Evolutionary conservation across 2,888 invertebrate genomes (phyloP).

Genomic region (Caenorhabditis panamensis): DNA sequence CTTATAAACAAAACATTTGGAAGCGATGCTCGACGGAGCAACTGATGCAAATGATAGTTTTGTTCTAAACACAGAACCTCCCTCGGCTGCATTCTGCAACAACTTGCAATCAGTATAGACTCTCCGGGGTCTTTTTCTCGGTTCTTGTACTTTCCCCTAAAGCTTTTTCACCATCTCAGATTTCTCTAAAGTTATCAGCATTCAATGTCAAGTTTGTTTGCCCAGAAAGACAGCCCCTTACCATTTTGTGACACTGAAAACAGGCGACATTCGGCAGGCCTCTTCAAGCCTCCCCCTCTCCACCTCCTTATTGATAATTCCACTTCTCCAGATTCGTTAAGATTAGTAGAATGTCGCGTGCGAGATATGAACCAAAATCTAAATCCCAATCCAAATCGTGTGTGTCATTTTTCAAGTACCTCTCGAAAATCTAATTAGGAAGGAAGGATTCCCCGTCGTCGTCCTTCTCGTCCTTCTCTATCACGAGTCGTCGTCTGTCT

Average conservation of each 20-base stretch:
- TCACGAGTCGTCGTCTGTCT: conserved; percentile 4
- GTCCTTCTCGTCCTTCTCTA: not conserved
- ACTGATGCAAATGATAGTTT: not conserved
- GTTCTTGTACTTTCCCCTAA: not conserved
- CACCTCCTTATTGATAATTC: conserved; percentile 11
- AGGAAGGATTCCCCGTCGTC: conserved; percentile 4
- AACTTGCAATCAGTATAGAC: no score
- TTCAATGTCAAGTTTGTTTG: conserved; percentile 1
- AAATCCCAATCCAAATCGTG: no score
- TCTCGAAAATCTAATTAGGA: conserved; percentile 31
- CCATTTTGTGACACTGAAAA: no score
- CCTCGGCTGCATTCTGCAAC: no score
- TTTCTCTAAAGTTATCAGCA: no score
- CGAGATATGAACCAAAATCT: conserved; percentile 28
- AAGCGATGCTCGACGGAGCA: no score
- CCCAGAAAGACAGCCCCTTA: no score
- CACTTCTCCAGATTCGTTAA: not conserved
- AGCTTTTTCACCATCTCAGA: no score
- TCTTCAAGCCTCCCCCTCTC: no score
- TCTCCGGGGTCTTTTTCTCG: not conserved
- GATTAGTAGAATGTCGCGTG: not conserved
- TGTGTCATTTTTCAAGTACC: conserved; percentile 56
- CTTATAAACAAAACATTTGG: not conserved
- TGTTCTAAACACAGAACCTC: not conserved
- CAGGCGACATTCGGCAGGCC: no score